These are phyloP conservation scores for Drusus annulatus DNA, from an alignment of 1,140 invertebrate genomes.

Conservation along the genomic window DNA sequence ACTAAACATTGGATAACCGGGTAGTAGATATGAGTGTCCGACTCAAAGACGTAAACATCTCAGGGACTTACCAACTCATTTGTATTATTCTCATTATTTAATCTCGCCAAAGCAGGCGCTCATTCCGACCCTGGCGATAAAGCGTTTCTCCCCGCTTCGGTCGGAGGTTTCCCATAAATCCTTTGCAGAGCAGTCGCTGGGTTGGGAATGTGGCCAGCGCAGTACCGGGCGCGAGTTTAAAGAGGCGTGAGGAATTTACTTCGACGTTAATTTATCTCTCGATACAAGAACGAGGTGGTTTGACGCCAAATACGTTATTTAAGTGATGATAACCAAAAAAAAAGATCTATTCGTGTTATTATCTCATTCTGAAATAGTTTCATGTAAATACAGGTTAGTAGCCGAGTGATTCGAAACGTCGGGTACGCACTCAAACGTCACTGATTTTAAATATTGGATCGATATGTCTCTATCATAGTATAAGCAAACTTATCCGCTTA, in stretches of 20 bases:
- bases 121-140: constrained; percentile 4
- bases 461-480: too few species aligned
- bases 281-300: neutral
- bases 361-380: neutral
- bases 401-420: too few species aligned
- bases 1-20: too few species aligned
- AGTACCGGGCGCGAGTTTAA: constrained; percentile 2
- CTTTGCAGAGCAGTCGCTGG: constrained; percentile 39
- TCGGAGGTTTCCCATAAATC: constrained; percentile 54
- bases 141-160: constrained; percentile 10
- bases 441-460: too few species aligned
- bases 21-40: too few species aligned
- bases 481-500: too few species aligned
- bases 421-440: too few species aligned
- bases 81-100: too few species aligned
- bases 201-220: constrained; percentile 31
- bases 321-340: neutral
- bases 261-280: constrained; percentile 43
- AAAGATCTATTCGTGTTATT: neutral
- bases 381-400: too few species aligned
- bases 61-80: too few species aligned
- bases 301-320: neutral
- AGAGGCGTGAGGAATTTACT: neutral
- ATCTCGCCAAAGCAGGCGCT: neutral
- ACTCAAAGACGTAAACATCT: too few species aligned